Conservation (phyloP, 2,888 invertebrate genomes). For the Drosophila colorata region DNA sequence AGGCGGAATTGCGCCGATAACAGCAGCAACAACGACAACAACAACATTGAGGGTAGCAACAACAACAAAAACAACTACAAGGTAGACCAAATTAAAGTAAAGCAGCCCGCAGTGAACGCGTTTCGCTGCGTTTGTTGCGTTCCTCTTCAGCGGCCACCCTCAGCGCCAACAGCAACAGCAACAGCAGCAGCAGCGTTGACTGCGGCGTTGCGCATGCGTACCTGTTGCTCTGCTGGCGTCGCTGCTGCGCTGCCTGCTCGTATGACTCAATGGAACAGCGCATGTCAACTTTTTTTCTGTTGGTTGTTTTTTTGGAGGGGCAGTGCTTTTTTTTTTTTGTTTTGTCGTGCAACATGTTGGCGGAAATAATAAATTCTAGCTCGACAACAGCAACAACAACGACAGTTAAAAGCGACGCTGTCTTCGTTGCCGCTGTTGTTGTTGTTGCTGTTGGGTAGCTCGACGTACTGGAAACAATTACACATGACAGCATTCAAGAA, state of each 20-base stretch:
- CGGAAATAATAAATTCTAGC: slow-evolving; percentile 78
- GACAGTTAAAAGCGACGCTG: slow-evolving; percentile 36
- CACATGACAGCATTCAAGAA: slow-evolving; percentile 42
- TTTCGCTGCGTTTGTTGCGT: slow-evolving; percentile 78
- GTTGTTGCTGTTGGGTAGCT: slow-evolving; percentile 34
- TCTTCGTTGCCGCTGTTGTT: slow-evolving; percentile 25
- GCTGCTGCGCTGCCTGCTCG: slow-evolving; percentile 32
- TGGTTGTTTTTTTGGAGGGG: slow-evolving; percentile 22
- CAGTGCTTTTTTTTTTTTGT: slow-evolving; percentile 11
- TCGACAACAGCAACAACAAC: slow-evolving; percentile 52
- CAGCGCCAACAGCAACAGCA: slow-evolving; percentile 28
- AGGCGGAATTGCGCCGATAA: slow-evolving; percentile 78
- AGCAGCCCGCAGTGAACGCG: slow-evolving; percentile 77
- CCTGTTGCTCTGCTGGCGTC: slow-evolving; percentile 43
- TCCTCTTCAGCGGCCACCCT: slow-evolving; percentile 70
- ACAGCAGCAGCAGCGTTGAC: slow-evolving; percentile 20
- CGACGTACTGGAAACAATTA: slow-evolving; percentile 35
- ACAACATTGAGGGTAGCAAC: slow-evolving; percentile 19
- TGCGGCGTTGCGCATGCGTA: slow-evolving; percentile 52
- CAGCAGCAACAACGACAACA: slow-evolving; percentile 40
- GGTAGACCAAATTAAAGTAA: slow-evolving; percentile 64
- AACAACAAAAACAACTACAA: slow-evolving; percentile 29
- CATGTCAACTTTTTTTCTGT: slow-evolving; percentile 46
- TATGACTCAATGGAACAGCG: slow-evolving; percentile 56
- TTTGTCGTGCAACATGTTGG: slow-evolving; percentile 64